Base-by-base conservation (phyloP, 2,113 vertebrate genomes). In the Cercocebus atys region DNA sequence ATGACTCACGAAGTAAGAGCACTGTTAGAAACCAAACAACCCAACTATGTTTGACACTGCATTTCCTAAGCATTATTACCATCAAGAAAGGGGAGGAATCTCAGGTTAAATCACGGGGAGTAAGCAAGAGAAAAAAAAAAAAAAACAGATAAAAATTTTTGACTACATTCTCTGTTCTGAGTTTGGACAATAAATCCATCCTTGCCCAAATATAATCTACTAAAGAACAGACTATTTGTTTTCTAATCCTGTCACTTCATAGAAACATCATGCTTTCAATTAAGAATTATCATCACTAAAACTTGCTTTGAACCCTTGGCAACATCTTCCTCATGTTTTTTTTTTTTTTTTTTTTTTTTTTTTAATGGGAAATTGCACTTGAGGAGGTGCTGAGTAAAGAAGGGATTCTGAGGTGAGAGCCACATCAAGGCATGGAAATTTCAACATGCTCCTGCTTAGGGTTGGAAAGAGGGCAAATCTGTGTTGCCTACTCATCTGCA, bases 221-320 rank as follows among this genome's bases (percentile, higher is more conserved):
- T 23, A 30, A 91, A 85, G 25, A 57, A 76, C 27, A 78, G 32
- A 68, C 32, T 22, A n/a, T 70, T 88, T 80, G 86, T 57, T 32
- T 52, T 72, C 47, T 66, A 59, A 84, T 38, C 14, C 52, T 83
- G 47, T 35, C 89, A 91, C 88, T 87, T 82, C 89, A 94, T 81
- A 86, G 96, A 93, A 90, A 87, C 50, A 85, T 22, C 1, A 11
- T 27, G 70, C 61, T 89, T 91, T 84, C 90, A 94, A 97, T 97
- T 93, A 97, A 92, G 95, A 97, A 90, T 97, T 96, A 97, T 96
- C 97, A 98, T 97, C 96, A 95, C 80, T n/a, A 92, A 88, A 97
- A 91, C 80, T 93, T 96, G 90, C 96, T 97, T 94, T 93, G 82
- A 96, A 95, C 72, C 50, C 78, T 84, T 0, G 47, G 96, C n/a